These are phyloP conservation scores for Amia ocellicauda DNA, from an alignment of 2,113 vertebrate genomes.

Conservation along the genomic window DNA sequence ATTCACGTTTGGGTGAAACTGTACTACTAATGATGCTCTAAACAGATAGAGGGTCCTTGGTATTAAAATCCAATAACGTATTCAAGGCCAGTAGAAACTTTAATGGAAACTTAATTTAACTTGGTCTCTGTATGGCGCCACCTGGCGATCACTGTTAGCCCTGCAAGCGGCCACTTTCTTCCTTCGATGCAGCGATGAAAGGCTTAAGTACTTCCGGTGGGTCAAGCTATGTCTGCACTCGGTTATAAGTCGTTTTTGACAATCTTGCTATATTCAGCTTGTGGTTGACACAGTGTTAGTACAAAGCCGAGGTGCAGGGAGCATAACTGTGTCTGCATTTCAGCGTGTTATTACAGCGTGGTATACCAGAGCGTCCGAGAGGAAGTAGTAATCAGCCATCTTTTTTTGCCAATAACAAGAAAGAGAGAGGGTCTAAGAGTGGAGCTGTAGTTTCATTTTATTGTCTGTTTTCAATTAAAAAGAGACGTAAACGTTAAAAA, in stretches of 20 bases:
- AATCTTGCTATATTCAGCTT: not conserved
- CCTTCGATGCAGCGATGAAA: constrained; percentile 37
- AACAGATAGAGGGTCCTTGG: no score
- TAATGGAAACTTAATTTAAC: not conserved
- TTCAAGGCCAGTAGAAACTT: not conserved
- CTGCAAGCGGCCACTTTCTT: not conserved
- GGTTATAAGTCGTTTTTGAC: not conserved
- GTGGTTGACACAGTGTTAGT: not conserved
- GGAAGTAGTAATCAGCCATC: constrained; percentile 76
- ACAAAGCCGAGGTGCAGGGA: not conserved
- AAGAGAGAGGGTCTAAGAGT: constrained; percentile 53
- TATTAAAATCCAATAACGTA: no score
- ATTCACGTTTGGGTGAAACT: no score
- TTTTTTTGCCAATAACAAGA: constrained; percentile 75
- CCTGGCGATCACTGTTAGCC: constrained; percentile 13
- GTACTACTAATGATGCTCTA: no score
- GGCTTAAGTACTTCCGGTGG: constrained; percentile 71
- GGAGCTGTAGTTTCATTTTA: constrained; percentile 56
- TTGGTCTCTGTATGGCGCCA: not conserved
- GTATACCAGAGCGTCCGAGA: constrained; percentile 48
- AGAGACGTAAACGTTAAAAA: constrained; percentile 17
- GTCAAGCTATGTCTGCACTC: constrained; percentile 36
- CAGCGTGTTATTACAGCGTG: constrained; percentile 28
- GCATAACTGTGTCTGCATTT: no score
- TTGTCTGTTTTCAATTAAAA: constrained; percentile 39